Evolutionary conservation across 2,113 vertebrate species (phyloP).

Genomic region (Oryzias javanicus): DNA sequence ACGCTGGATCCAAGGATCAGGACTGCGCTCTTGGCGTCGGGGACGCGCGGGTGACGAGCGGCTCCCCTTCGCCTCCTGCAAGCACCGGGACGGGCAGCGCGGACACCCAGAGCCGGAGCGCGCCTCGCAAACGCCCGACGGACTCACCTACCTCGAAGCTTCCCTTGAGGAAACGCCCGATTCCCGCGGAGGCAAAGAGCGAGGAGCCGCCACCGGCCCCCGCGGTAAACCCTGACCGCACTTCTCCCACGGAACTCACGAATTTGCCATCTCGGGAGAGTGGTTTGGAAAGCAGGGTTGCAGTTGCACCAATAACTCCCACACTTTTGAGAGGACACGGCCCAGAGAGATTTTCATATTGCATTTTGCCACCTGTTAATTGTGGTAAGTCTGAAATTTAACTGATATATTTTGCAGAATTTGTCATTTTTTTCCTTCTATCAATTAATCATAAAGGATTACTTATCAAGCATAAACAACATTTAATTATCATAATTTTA

Average conservation of each 20-base stretch:
- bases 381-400: slow-evolving; percentile 33
- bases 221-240: background rate
- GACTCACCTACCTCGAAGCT: slow-evolving; percentile 48
- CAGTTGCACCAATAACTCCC: slow-evolving; percentile 1
- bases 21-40: slow-evolving; percentile 16
- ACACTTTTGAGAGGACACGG: background rate
- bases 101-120: background rate
- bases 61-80: slow-evolving; percentile 35
- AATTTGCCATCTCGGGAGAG: background rate
- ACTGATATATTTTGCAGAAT: no score
- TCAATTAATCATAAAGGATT: no score
- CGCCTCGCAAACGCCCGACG: slow-evolving; percentile 32
- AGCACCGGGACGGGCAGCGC: slow-evolving; percentile 27
- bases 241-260: background rate
- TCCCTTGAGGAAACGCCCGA: slow-evolving; percentile 76
- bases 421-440: no score
- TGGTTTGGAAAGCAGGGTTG: slow-evolving; percentile 1
- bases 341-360: slow-evolving; percentile 9
- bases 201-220: slow-evolving; percentile 12
- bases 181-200: slow-evolving; percentile 44
- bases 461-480: no score
- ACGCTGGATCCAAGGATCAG: slow-evolving; percentile 20
- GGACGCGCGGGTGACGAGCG: slow-evolving; percentile 20
- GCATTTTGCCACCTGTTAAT: slow-evolving; percentile 1
- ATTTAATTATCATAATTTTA: no score